Base-by-base conservation (phyloP, 2,113 vertebrate genomes). In the Lonchura striata region DNA sequence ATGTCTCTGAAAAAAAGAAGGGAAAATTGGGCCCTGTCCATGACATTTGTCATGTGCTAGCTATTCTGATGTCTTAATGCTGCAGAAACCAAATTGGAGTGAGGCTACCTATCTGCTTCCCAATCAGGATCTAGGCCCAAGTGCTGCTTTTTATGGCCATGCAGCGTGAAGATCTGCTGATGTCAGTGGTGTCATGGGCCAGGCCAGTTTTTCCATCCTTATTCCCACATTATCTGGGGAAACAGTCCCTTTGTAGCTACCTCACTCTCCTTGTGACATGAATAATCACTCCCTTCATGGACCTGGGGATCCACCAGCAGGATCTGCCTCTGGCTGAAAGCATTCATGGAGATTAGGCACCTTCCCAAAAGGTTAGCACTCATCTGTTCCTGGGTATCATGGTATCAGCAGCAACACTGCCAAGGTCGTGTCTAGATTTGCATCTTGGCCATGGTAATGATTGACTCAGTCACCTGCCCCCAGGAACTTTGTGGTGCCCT, bases 81-180 rank as follows among this genome's bases (percentile, higher is more conserved):
- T 92, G 92, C 82, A 95, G 93, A 95, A 96, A 96, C 96, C 95
- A 93, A 96, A 95, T 27, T 88, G 88, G 90, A 96, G 94, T 2
- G 23, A 84, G 86, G 92, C 90, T 95, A 97, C 94, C 95, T 96
- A 96, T 95, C 94, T 90, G 90, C 92, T 71, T 96, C 92, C 92
- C 95, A 77, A 94, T 95, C 93, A 86, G 90, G 80, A 94, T 79
- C 84, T 10, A 47, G 86, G 90, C 94, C 91, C 94, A 83, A 96
- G 85, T 30, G 88, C 93, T 96, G 92, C 96, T 97, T 97, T 97
- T 96, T 96, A 96, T 95, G 93, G 95, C 95, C 92, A 95, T 90
- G 92, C 60, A 95, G 88, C 0, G 0, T 70, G 72, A 90, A 46
- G 82, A 92, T 76, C 90, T 68, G 94, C 92, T 97, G 88, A 96